Evolutionary conservation across 1,140 invertebrate species (phyloP).

Genomic region (Zaprionus africanus): DNA sequence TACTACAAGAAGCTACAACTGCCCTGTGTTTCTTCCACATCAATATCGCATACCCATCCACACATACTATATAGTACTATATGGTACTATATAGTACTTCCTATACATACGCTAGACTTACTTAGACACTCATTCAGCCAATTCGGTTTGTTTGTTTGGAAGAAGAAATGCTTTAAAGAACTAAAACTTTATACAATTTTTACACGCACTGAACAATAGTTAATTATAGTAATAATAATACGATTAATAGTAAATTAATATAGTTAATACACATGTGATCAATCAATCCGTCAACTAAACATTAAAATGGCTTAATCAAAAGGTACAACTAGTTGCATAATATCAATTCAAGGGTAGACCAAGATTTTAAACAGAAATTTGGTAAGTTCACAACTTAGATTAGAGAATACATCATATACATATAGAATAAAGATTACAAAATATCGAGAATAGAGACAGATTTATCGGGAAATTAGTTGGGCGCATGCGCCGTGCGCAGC

Average conservation of each 20-base stretch:
- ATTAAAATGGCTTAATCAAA: conserved; percentile 13
- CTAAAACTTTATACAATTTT: conserved; percentile 73
- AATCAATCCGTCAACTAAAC: conserved; percentile 4
- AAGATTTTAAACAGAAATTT: conserved; percentile 35
- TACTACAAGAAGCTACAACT: conserved; percentile 41
- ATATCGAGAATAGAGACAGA: neutral
- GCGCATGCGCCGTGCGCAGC: conserved; percentile 79
- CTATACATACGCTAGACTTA: conserved; percentile 26
- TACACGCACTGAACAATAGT: conserved; percentile 50
- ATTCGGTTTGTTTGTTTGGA: conserved; percentile 58
- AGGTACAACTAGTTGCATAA: conserved; percentile 16
- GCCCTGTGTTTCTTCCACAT: conserved; percentile 60
- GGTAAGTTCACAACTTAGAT: conserved; percentile 48
- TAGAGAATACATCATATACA: neutral
- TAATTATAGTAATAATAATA: conserved; percentile 34
- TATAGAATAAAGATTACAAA: neutral
- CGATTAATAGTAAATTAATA: conserved; percentile 21
- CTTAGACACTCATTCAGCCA: conserved; percentile 59
- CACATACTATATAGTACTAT: conserved; percentile 37
- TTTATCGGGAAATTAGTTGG: conserved; percentile 39
- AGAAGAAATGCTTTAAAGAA: conserved; percentile 55
- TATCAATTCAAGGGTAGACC: conserved; percentile 15
- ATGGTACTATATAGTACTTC: conserved; percentile 37
- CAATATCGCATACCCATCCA: conserved; percentile 64
- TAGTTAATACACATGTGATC: neutral